These are phyloP conservation scores for Bubalus kerabau DNA, from an alignment of 2,113 vertebrate species.

Conservation along the genomic window DNA sequence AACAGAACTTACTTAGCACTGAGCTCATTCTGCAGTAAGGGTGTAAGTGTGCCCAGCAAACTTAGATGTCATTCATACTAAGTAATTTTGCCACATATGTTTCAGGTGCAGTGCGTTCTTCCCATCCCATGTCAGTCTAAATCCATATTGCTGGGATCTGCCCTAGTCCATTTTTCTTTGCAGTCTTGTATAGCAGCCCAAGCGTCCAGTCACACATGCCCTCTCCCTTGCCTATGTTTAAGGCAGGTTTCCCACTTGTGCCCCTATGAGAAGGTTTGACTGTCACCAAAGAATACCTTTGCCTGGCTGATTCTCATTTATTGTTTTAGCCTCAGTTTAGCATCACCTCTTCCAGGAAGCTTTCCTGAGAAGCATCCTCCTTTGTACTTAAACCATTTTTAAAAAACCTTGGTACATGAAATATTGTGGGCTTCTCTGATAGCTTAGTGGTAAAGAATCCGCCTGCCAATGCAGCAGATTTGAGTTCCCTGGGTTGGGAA, in stretches of 20 bases:
- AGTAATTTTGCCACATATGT: not conserved
- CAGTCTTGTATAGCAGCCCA: not conserved
- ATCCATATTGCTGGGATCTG: not conserved
- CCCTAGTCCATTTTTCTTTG: not conserved
- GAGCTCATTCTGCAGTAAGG: not conserved
- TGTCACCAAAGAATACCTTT: not conserved
- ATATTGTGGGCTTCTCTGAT: not conserved
- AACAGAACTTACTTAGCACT: not conserved
- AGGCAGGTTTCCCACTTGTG: not conserved
- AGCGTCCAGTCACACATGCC: not conserved
- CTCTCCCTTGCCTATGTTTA: not conserved
- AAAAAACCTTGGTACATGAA: not conserved
- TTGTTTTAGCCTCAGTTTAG: not conserved
- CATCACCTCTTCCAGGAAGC: not conserved
- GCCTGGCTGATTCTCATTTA: not conserved
- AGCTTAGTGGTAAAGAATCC: not conserved
- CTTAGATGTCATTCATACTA: not conserved
- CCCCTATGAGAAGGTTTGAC: not conserved
- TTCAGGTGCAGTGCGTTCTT: not conserved
- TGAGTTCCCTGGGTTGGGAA: not conserved
- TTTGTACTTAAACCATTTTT: not conserved
- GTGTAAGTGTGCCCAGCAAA: not conserved
- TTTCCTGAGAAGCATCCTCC: not conserved
- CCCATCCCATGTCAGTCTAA: not conserved
- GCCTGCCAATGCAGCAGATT: not conserved